Conservation (phyloP, 2,797 vertebrate species). For the Helarctos malayanus region DNA sequence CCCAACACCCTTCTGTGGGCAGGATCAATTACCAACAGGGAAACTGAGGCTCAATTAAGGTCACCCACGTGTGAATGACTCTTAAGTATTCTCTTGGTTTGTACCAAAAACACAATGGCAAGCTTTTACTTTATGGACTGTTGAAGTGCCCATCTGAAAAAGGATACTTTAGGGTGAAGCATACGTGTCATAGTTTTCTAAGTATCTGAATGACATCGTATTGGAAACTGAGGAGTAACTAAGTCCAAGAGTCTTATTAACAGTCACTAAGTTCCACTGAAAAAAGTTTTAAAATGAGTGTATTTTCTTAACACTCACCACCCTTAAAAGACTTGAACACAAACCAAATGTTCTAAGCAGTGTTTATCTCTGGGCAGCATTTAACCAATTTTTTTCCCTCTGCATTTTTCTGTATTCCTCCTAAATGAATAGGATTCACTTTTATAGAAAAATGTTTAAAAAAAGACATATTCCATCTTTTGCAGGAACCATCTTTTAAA, state of each 20-base stretch:
- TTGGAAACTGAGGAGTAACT: background rate
- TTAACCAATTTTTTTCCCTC: background rate
- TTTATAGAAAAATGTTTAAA: background rate
- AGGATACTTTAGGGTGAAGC: background rate
- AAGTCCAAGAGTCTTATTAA: background rate
- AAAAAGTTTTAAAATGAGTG: slow-evolving; percentile 1
- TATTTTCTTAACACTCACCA: background rate
- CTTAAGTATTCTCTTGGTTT: background rate
- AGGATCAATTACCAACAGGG: background rate
- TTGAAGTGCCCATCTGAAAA: background rate
- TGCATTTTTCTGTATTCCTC: background rate
- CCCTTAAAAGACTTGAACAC: background rate
- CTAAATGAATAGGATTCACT: background rate
- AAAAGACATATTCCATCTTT: background rate
- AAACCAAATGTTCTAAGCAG: background rate
- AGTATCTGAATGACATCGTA: background rate
- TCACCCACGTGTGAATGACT: background rate
- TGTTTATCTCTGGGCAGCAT: background rate
- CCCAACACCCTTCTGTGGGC: background rate
- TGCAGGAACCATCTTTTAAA: background rate
- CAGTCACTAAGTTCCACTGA: background rate
- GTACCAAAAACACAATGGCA: background rate
- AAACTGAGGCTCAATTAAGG: background rate
- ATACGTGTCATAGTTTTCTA: background rate
- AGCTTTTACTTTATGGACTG: background rate